Evolutionary conservation across 1,140 invertebrate genomes (phyloP).

Genomic region (Helicoverpa zea): DNA sequence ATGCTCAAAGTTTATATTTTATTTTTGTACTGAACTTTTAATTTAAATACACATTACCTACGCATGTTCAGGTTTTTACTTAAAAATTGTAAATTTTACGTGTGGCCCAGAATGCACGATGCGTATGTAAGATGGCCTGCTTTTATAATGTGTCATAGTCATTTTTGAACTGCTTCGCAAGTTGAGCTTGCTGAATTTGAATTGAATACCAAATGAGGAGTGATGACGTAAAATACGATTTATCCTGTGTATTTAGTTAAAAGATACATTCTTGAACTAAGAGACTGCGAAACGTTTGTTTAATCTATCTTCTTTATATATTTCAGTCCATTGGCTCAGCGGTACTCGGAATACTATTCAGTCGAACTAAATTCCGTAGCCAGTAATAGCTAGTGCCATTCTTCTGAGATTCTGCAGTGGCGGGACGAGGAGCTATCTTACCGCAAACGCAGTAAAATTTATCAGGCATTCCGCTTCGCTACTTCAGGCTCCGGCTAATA

Average conservation of each 20-base stretch:
- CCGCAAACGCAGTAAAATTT: slow-evolving; percentile 57
- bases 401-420: slow-evolving; percentile 54
- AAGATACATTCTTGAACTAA: not conserved
- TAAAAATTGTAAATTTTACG: slow-evolving; percentile 54
- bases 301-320: not conserved
- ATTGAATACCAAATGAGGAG: slow-evolving; percentile 26
- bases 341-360: slow-evolving; percentile 55
- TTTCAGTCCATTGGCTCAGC: not conserved
- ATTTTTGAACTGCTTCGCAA: slow-evolving; percentile 15
- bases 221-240: slow-evolving; percentile 4
- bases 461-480: slow-evolving; percentile 54
- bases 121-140: slow-evolving; percentile 26
- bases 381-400: slow-evolving; percentile 67
- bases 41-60: too few relatives aligned
- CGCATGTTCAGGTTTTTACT: slow-evolving; percentile 47
- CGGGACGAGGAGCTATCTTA: slow-evolving; percentile 46
- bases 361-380: slow-evolving; percentile 59
- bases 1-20: too few relatives aligned
- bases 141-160: not conserved
- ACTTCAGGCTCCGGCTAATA: slow-evolving; percentile 35
- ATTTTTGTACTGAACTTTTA: too few relatives aligned
- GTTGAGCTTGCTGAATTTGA: slow-evolving; percentile 36
- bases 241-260: slow-evolving; percentile 4
- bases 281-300: not conserved
- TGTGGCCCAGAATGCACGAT: slow-evolving; percentile 52